Conservation (phyloP, 2,797 vertebrate species). For the Ceryle rudis region DNA sequence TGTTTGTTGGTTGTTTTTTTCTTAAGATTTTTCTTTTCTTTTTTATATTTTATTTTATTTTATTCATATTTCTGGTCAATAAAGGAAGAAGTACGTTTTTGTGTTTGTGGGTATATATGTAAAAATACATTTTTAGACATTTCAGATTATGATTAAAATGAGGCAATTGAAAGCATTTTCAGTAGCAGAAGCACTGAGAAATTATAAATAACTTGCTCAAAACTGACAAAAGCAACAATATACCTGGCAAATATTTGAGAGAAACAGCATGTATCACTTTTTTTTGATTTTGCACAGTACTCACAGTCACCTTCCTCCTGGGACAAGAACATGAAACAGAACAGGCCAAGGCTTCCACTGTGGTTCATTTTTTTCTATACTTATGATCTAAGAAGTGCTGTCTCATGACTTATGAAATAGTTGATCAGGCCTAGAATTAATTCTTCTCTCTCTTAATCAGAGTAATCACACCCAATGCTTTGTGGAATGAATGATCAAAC, state of each 20-base stretch:
- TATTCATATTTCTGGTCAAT: not conserved
- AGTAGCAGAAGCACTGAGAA: not conserved
- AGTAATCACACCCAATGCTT: not conserved
- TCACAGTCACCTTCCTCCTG: not conserved
- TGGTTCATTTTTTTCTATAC: not conserved
- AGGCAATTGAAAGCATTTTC: not conserved
- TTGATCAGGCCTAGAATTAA: not conserved
- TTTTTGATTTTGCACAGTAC: not conserved
- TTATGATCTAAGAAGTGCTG: not conserved
- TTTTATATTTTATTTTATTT: not conserved
- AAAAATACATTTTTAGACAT: not conserved
- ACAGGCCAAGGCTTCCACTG: not conserved
- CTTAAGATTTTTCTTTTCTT: not conserved
- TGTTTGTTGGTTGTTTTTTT: too few species aligned
- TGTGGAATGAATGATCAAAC: not conserved
- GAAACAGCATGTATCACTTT: not conserved
- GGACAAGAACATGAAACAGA: not conserved
- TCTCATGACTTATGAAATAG: not conserved
- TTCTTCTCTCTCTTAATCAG: not conserved
- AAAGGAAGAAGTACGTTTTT: not conserved
- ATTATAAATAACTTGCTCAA: not conserved
- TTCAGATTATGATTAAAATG: not conserved
- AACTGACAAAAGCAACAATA: not conserved
- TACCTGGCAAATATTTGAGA: not conserved
- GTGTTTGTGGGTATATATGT: not conserved